Conservation (phyloP, 2,113 vertebrate species). For the Callopanchax toddi region DNA sequence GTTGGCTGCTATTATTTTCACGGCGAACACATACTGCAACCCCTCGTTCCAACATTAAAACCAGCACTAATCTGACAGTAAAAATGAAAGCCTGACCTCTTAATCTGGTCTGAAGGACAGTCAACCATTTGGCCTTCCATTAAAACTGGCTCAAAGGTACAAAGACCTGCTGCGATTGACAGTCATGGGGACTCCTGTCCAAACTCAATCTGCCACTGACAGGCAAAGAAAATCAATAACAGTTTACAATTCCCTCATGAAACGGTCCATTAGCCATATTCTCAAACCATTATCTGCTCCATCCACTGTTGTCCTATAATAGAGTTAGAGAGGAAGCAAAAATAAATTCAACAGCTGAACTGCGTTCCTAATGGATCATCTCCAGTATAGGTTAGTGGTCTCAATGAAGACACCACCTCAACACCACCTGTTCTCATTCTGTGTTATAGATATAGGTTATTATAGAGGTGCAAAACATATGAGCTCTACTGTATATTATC, state of each 20-base stretch:
- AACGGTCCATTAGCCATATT: slow-evolving; percentile 48
- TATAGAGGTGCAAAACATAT: too few species aligned
- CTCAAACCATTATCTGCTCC: slow-evolving; percentile 10
- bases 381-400: too few species aligned
- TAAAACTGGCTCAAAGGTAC: slow-evolving; percentile 8
- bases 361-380: too few species aligned
- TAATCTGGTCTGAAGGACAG: too few species aligned
- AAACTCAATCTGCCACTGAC: neutral
- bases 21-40: slow-evolving; percentile 4
- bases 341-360: slow-evolving; percentile 3
- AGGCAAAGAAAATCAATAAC: slow-evolving; percentile 45
- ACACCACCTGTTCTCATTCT: too few species aligned
- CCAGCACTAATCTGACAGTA: slow-evolving; percentile 13
- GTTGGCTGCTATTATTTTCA: slow-evolving; percentile 11
- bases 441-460: too few species aligned
- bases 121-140: too few species aligned
- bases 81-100: too few species aligned
- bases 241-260: slow-evolving; percentile 47
- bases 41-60: slow-evolving; percentile 6
- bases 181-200: too few species aligned
- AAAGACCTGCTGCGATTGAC: slow-evolving; percentile 10
- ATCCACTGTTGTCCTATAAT: slow-evolving; percentile 3
- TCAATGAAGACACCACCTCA: too few species aligned
- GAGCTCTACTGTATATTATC: too few species aligned
- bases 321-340: slow-evolving; percentile 20